phyloP scores from a whole-genome alignment of 2,113 vertebrate genomes.

The Capreolus pygargus region DNA sequence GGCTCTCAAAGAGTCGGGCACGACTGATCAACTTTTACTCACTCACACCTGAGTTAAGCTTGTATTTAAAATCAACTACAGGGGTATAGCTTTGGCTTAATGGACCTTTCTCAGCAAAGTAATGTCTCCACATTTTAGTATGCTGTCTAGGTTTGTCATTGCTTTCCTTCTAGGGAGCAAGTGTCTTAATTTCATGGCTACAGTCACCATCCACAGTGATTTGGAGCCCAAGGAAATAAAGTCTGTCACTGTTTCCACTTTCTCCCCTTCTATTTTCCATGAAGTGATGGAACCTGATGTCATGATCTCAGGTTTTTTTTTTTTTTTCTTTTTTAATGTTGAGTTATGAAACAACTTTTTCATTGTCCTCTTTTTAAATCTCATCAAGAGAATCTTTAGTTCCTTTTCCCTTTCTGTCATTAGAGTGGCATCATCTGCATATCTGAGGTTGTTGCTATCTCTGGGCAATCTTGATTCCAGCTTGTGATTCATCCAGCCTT shows the following conservation, averaged over 20 bases:
- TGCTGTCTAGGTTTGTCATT: not conserved
- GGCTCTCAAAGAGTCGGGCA: not conserved
- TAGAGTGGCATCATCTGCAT: not conserved
- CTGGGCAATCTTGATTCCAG: not conserved
- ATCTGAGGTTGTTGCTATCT: not conserved
- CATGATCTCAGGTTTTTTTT: accelerated
- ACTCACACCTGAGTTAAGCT: not conserved
- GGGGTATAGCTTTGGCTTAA: not conserved
- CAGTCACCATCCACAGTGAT: not conserved
- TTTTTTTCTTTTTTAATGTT: not conserved
- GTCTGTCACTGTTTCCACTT: not conserved
- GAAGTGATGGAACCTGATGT: not conserved
- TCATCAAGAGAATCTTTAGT: not conserved
- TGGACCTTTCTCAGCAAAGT: not conserved
- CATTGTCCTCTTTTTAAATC: not conserved
- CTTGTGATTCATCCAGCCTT: not conserved
- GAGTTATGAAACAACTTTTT: not conserved
- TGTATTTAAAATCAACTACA: not conserved
- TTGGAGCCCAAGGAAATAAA: not conserved
- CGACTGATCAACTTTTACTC: accelerated
- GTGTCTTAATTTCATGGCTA: not conserved
- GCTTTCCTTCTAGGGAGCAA: not conserved
- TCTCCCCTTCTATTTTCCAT: not conserved
- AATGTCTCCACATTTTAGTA: not conserved
- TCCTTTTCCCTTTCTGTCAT: not conserved